A percentile compares a stretch with the other conserved stretches of the same genome.
These are phyloP conservation scores for Cebus imitator DNA, from an alignment of 2,113 vertebrate genomes.

Conservation along the genomic window DNA sequence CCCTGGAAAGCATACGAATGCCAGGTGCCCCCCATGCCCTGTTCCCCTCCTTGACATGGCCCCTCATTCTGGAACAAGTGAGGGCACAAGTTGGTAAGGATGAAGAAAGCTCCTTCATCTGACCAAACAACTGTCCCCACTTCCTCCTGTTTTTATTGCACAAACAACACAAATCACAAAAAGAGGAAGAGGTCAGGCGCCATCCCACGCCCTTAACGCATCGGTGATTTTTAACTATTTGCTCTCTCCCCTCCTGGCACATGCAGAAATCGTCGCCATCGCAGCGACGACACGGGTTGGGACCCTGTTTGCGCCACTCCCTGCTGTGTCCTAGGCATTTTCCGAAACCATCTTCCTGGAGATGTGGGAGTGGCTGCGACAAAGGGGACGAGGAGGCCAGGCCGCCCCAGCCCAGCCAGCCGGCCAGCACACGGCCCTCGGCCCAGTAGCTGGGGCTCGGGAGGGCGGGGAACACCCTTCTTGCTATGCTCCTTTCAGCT, in stretches of 20 bases:
- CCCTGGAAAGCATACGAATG: accelerated
- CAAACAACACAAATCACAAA: background rate
- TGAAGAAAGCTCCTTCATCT: background rate
- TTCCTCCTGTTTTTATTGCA: constrained; percentile 19
- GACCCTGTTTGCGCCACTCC: background rate
- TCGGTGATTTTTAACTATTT: accelerated
- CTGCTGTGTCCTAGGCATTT: background rate
- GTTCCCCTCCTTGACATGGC: accelerated
- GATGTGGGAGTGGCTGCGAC: too few relatives aligned
- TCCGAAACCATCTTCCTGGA: accelerated
- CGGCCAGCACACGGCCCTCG: accelerated
- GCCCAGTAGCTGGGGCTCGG: accelerated
- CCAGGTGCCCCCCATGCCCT: accelerated
- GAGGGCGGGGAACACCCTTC: accelerated
- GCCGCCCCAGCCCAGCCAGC: background rate
- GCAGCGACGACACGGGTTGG: accelerated
- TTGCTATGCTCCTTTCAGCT: background rate
- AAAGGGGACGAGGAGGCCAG: background rate
- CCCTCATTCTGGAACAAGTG: accelerated
- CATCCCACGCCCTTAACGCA: accelerated
- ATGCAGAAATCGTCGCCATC: accelerated
- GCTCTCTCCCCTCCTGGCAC: background rate
- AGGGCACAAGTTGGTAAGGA: background rate
- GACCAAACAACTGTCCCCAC: background rate
- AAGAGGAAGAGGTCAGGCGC: background rate